Evolutionary conservation across 1,140 invertebrate genomes (phyloP).

Genomic region (Zaprionus ghesquierei): DNA sequence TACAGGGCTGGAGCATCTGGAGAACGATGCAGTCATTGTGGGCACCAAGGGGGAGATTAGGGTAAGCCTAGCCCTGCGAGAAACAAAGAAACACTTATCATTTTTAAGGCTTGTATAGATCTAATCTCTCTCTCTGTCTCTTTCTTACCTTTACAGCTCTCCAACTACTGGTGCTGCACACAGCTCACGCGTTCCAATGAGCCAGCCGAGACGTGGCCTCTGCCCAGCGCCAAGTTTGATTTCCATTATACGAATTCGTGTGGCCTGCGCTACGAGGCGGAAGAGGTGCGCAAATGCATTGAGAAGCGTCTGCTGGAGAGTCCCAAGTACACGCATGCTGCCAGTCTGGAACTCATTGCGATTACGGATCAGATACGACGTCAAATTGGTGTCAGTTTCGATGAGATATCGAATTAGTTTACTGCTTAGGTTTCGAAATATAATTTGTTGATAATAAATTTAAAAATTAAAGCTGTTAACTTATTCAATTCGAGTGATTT

Average conservation of each 20-base stretch:
- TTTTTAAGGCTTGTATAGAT: not conserved
- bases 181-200: conserved; percentile 69
- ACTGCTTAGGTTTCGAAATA: not conserved
- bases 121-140: too few species aligned
- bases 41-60: conserved; percentile 87
- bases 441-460: not conserved
- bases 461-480: not conserved
- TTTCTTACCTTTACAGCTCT: conserved; percentile 62
- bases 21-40: conserved; percentile 86
- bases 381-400: conserved; percentile 86
- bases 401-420: conserved; percentile 3
- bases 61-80: conserved; percentile 35
- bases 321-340: conserved; percentile 84
- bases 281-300: conserved; percentile 88
- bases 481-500: too few species aligned
- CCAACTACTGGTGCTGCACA: conserved; percentile 82
- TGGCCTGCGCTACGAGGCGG: conserved; percentile 89
- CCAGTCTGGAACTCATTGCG: conserved; percentile 85
- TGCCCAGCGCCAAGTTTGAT: conserved; percentile 84
- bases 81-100: not conserved
- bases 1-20: conserved; percentile 83
- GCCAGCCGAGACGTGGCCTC: conserved; percentile 82
- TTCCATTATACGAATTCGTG: conserved; percentile 87
- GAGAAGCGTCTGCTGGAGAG: conserved; percentile 86
- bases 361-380: conserved; percentile 86